Evolutionary conservation across 2,797 vertebrate species (phyloP).

Genomic region (Sciurus carolinensis): DNA sequence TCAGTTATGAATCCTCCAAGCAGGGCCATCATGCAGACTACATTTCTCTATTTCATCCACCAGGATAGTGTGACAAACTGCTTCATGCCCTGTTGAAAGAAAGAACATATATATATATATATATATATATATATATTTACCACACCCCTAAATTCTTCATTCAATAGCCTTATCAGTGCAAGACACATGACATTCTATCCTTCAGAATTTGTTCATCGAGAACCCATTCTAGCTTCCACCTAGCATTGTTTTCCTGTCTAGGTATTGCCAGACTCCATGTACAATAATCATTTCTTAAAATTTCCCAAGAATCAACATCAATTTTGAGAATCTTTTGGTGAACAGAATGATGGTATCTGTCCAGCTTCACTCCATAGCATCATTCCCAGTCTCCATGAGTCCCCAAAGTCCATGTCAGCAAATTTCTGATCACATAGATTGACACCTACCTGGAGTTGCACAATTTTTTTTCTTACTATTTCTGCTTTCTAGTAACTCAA

Average conservation of each 20-base stretch:
- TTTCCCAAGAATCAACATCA: not conserved
- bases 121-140: not conserved
- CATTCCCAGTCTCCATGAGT: not conserved
- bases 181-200: not conserved
- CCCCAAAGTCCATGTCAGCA: not conserved
- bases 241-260: not conserved
- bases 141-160: not conserved
- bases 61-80: conserved; percentile 16
- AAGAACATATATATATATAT: not conserved
- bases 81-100: not conserved
- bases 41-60: not conserved
- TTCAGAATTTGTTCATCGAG: not conserved
- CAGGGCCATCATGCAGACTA: not conserved
- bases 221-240: not conserved
- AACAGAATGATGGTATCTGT: not conserved
- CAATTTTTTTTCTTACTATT: not conserved
- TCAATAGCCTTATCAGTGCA: conserved; percentile 10
- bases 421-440: not conserved
- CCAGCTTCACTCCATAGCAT: not conserved
- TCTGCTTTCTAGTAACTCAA: conserved; percentile 54
- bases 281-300: conserved; percentile 41
- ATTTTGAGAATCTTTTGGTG: conserved; percentile 28
- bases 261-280: not conserved
- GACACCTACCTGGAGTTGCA: not conserved
- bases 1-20: conserved; percentile 4